Base-by-base conservation (phyloP, 2,797 vertebrate genomes). In the Hyperoplus immaculatus region DNA sequence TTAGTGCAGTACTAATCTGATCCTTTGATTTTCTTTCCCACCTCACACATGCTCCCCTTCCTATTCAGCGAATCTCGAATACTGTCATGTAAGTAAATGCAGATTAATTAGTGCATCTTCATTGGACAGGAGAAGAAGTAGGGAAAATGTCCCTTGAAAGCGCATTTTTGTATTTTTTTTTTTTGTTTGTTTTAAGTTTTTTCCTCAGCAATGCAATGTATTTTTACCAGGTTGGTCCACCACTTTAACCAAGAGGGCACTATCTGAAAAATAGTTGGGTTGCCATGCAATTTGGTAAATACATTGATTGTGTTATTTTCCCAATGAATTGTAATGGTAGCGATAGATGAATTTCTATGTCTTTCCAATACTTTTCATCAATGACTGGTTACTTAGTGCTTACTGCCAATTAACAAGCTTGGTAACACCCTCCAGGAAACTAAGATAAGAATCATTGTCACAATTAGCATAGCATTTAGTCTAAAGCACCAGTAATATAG, bases 1-100 rank as follows among this genome's bases (percentile, higher is more conserved):
- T 91, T 90, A 89, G 57, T 12, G 5, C 49, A 60, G 50, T 58
- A 76, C 79, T 63, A 87, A 93, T 89, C 67, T 21, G 14, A 73
- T 80, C 18, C 68, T 86, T 87, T 81, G 60, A 79, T 81, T 86
- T 83, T 59, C 21, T 45, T 60, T 46, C 50, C 57, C 58, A 42
- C 56, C 66, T 73, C 4, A 54, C 50, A 69, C 50, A 59, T 42
- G 43, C 29, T 63, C 63, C 16, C 14, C 5, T 62, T 63, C 43
- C 67, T 55, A 1, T 47, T 16, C 60, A 47, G n/a, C 62, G 49
- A 12, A 53, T 54, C 55, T 54, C 21, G 29, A 58, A 51, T 56
- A 49, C 29, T 67, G 49, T 61, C 69, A 56, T 77, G 45, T 74
- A 41, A 63, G 62, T 42, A 82, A 77, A 78, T 65, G 50, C 65